Conservation (phyloP, 2,888 invertebrate species). For the Anoplius nigerrimus region DNA sequence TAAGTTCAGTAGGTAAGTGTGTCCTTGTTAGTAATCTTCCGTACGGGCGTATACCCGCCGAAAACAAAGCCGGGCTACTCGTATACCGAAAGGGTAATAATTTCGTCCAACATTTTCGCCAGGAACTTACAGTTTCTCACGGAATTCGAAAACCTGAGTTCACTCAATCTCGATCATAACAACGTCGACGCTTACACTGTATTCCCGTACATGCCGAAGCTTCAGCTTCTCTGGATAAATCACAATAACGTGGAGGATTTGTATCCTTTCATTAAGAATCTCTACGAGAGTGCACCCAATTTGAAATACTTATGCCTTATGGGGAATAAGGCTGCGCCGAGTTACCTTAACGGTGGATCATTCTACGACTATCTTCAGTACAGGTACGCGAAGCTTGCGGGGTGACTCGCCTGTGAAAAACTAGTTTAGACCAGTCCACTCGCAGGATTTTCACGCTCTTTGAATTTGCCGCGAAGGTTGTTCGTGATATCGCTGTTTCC, state of each 20-base stretch:
- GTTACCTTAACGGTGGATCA: conserved; percentile 85
- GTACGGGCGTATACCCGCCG: background rate
- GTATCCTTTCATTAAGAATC: conserved; percentile 84
- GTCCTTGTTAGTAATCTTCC: background rate
- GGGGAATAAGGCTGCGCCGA: conserved; percentile 90
- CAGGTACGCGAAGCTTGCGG: conserved; percentile 76
- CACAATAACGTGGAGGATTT: conserved; percentile 79
- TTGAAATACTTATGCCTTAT: conserved; percentile 87
- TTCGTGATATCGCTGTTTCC: conserved; percentile 86
- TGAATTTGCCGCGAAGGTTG: conserved; percentile 76
- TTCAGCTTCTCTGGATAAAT: conserved; percentile 86
- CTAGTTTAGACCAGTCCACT: background rate
- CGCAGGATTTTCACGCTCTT: background rate
- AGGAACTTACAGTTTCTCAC: conserved; percentile 85
- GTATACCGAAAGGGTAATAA: background rate
- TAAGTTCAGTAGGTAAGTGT: conserved; percentile 67
- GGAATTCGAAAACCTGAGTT: conserved; percentile 84
- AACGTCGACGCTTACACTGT: conserved; percentile 82
- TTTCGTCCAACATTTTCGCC: conserved; percentile 26
- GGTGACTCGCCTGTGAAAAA: background rate
- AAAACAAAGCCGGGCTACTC: no score
- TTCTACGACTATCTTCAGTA: conserved; percentile 86
- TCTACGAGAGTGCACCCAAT: conserved; percentile 84
- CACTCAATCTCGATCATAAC: conserved; percentile 89
- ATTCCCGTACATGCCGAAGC: conserved; percentile 83